These are phyloP conservation scores for Apoda limacodes DNA, from an alignment of 2,888 invertebrate species.

Conservation along the genomic window DNA sequence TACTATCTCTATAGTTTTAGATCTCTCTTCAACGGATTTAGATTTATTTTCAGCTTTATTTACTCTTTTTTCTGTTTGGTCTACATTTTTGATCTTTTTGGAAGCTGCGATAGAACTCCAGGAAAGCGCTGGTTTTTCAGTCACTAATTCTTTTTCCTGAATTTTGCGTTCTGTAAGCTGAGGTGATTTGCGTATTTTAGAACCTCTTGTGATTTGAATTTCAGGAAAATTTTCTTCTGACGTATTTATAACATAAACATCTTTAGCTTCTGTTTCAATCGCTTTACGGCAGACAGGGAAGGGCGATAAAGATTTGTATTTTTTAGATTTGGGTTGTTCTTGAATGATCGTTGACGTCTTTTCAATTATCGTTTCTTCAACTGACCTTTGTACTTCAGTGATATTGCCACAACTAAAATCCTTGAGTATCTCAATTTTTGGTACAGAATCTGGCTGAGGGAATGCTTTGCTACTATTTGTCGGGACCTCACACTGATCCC, in stretches of 20 bases:
- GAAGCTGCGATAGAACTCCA: slow-evolving; percentile 68
- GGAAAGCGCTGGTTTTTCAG: slow-evolving; percentile 48
- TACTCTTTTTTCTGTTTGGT: slow-evolving; percentile 14
- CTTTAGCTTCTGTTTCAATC: slow-evolving; percentile 38
- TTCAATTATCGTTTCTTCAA: slow-evolving; percentile 16
- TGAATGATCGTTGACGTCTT: slow-evolving; percentile 23
- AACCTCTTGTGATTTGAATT: slow-evolving; percentile 53
- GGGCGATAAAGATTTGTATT: slow-evolving; percentile 44
- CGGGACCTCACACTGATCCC: too few species aligned
- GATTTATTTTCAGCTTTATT: slow-evolving; percentile 19
- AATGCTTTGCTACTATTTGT: not conserved
- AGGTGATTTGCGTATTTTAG: slow-evolving; percentile 45
- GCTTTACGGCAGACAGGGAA: slow-evolving; percentile 36
- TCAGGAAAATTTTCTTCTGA: slow-evolving; percentile 58
- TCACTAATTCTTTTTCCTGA: slow-evolving; percentile 24
- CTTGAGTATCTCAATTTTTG: not conserved
- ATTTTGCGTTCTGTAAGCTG: slow-evolving; percentile 30
- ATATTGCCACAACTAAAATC: not conserved
- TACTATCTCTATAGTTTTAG: slow-evolving; percentile 16
- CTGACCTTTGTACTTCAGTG: not conserved
- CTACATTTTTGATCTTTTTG: slow-evolving; percentile 31
- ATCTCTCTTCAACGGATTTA: slow-evolving; percentile 10
- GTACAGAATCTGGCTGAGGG: not conserved
- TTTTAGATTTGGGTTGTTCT: slow-evolving; percentile 36
- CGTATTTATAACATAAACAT: slow-evolving; percentile 57